Conservation (phyloP, 2,888 invertebrate species). For the Petrolisthes manimaculis region DNA sequence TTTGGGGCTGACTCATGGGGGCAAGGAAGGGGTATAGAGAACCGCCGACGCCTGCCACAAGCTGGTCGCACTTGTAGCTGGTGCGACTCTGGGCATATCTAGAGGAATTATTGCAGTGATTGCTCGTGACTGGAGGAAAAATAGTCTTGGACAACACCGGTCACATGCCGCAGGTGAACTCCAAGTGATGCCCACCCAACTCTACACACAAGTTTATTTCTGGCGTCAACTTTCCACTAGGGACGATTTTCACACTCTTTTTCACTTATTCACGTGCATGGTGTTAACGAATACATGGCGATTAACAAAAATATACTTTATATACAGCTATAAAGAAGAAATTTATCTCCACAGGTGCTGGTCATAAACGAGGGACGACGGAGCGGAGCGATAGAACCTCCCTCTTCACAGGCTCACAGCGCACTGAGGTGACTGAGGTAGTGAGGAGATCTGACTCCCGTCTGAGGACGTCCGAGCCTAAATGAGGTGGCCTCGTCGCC, state of each 20-base stretch:
- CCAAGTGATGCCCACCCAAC: slow-evolving; percentile 6
- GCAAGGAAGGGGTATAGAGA: not conserved
- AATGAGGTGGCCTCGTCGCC: no score
- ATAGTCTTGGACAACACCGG: not conserved
- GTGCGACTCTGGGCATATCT: slow-evolving; percentile 9
- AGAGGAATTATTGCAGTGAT: not conserved
- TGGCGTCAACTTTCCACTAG: slow-evolving; percentile 6
- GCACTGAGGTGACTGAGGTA: slow-evolving; percentile 5
- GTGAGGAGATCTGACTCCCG: not conserved
- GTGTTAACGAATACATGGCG: not conserved
- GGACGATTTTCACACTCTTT: slow-evolving; percentile 4
- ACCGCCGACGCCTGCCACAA: not conserved
- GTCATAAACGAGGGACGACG: not conserved
- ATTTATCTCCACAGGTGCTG: not conserved
- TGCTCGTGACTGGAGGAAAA: not conserved
- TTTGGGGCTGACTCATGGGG: not conserved
- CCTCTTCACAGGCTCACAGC: slow-evolving; percentile 3
- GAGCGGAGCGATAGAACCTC: slow-evolving; percentile 9
- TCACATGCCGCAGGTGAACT: not conserved
- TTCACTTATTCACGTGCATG: slow-evolving; percentile 5
- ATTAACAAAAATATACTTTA: not conserved
- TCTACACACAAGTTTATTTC: slow-evolving; percentile 12
- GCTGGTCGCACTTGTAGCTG: not conserved
- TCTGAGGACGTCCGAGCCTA: no score
- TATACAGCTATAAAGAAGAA: not conserved